Base-by-base conservation (phyloP, 2,113 vertebrate genomes). In the Alexandromys fortis region DNA sequence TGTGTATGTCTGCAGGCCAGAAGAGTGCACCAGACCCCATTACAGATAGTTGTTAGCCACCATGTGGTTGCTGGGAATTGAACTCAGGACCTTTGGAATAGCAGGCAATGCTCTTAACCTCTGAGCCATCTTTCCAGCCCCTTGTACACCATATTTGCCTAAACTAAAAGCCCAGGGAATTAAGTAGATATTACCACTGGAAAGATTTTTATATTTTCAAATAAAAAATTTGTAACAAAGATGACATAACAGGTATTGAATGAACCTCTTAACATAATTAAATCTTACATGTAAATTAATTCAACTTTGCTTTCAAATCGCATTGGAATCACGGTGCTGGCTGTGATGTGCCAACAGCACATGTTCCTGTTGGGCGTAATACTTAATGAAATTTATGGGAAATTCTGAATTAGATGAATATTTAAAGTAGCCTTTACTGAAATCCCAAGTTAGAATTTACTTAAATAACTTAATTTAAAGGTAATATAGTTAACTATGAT, bases 151-250 rank as follows among this genome's bases (percentile, higher is more conserved):
- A 87, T 72, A 45, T 85, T 93, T 88, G 24, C 45, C 72, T 97
- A 83, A 97, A 96, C 94, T 95, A 96, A 94, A 93, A 97, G 82
- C 83, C 90, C n/a, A n/a, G 86, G 77, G 93, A 94, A 96, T 96
- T 75, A 92, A 91, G 45, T 81, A 94, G 91, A 94, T 87, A 91
- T 33, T 77, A 85, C 49, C 79, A 78, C 24, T 35, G 95, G 61
- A 86, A 78, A 93, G 55, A 19, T 86, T 95, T 89, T 94, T 88
- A 93, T 94, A 92, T 94, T 47, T 67, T 95, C 49, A 58, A 42
- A 93, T 95, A 94, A 93, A 95, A 95, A 45, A 35, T 72, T 45
- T 90, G 47, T n/a, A 88, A 33, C 16, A 86, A 94, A 96, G 94
- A 97, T 95, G 95, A 94, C 81, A 77, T 81, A 96, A 95, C 77